Percentiles rank a stretch among this genome's conserved stretches.
phyloP scores from a whole-genome alignment of 2,888 invertebrate genomes.

The Spialia ferax region DNA sequence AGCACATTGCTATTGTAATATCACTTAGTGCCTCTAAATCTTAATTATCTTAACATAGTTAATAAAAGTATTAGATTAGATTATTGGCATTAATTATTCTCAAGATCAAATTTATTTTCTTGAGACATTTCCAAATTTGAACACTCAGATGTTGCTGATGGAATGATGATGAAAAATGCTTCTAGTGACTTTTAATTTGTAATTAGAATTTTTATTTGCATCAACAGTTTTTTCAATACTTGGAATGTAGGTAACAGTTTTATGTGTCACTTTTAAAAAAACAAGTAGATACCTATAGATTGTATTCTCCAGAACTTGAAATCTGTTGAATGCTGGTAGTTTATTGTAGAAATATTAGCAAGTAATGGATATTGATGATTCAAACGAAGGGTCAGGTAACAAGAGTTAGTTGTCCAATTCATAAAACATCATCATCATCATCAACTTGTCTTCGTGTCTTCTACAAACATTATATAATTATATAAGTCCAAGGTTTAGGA shows the following conservation, averaged over 20 bases:
- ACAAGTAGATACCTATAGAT: neutral
- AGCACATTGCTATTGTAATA: conserved; percentile 15
- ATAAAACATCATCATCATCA: too few relatives aligned
- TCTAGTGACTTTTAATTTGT: neutral
- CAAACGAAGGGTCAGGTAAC: too few relatives aligned
- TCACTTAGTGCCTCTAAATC: conserved; percentile 29
- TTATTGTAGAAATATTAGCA: too few relatives aligned
- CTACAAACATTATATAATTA: too few relatives aligned
- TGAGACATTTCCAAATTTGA: conserved; percentile 8
- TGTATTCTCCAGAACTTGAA: too few relatives aligned
- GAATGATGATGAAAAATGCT: conserved; percentile 10
- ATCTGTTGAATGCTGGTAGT: too few relatives aligned
- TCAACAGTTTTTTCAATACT: neutral
- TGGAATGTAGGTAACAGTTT: neutral
- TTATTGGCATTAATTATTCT: conserved; percentile 8
- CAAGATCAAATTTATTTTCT: neutral
- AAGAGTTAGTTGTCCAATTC: too few relatives aligned
- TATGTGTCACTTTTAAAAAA: neutral
- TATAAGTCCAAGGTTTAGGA: too few relatives aligned
- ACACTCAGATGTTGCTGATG: conserved; percentile 30
- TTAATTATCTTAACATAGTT: too few relatives aligned
- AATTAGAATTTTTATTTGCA: neutral
- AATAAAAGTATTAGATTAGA: neutral
- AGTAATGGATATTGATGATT: too few relatives aligned
- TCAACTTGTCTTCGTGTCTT: too few relatives aligned